Conservation (phyloP, 2,797 vertebrate genomes). For the Heliangelus exortis region DNA sequence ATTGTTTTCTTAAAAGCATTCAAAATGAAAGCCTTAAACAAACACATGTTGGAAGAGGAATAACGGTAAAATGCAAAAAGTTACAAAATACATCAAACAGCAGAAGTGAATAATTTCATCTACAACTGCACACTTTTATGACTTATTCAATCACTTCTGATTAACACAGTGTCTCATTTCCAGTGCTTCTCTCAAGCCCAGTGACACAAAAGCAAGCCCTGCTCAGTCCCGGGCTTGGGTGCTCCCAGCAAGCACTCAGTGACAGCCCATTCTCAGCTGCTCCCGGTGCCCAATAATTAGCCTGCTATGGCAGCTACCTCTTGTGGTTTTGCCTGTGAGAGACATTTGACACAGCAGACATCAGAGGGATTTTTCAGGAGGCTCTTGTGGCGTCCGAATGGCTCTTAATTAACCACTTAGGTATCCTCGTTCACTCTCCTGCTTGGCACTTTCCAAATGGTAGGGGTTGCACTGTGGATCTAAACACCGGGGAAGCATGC, state of each 20-base stretch:
- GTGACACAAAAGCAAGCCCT: conserved; percentile 76
- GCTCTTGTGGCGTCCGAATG: conserved; percentile 95
- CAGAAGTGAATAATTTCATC: not conserved
- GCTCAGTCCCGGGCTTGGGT: conserved; percentile 78
- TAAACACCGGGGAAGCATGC: conserved; percentile 95
- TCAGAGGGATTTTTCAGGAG: conserved; percentile 99
- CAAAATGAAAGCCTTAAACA: not conserved
- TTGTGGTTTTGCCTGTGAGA: conserved; percentile 94
- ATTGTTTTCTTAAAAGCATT: not conserved
- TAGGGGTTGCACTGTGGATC: conserved; percentile 90
- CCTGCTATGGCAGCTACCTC: conserved; percentile 92
- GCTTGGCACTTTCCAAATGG: conserved; percentile 93
- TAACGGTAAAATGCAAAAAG: not conserved
- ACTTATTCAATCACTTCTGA: conserved; percentile 16
- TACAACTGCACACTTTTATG: not conserved
- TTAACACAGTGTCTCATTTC: conserved; percentile 43
- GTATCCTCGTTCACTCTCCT: conserved; percentile 93
- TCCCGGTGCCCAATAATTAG: conserved; percentile 95
- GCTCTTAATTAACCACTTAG: conserved; percentile 99
- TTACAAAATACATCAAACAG: not conserved
- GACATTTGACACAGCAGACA: conserved; percentile 99
- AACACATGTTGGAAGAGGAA: not conserved
- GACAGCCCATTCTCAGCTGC: conserved; percentile 90
- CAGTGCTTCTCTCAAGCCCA: conserved; percentile 1
- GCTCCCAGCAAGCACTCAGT: conserved; percentile 77